Conservation (phyloP, 2,797 vertebrate species). For the Fringilla coelebs region DNA sequence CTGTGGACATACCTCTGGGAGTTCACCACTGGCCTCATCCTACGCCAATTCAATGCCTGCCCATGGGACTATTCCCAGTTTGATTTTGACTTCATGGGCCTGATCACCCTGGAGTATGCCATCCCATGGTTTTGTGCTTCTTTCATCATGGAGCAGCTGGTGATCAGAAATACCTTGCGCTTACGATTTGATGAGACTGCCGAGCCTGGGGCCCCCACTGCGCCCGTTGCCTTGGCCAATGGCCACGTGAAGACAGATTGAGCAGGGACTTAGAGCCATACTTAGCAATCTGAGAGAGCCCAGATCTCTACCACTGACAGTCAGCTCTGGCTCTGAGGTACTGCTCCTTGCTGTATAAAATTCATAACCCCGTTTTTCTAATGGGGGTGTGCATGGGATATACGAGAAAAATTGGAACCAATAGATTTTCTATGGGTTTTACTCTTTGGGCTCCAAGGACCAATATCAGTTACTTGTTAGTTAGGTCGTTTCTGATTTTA, state of each 20-base stretch:
- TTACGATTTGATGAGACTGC: slow-evolving; percentile 87
- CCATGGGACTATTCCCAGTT: slow-evolving; percentile 98
- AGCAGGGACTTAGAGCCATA: slow-evolving; percentile 25
- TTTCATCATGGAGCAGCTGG: slow-evolving; percentile 91
- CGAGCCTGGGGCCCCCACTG: slow-evolving; percentile 73
- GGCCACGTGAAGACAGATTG: slow-evolving; percentile 87
- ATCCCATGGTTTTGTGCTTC: slow-evolving; percentile 97
- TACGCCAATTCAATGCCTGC: slow-evolving; percentile 94
- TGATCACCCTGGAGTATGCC: slow-evolving; percentile 97
- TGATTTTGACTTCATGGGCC: slow-evolving; percentile 97
- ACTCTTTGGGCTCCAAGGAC: slow-evolving; percentile 60
- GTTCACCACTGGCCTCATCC: slow-evolving; percentile 92
- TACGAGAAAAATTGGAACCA: slow-evolving; percentile 60
- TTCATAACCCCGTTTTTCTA: slow-evolving; percentile 60
- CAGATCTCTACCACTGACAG: background rate
- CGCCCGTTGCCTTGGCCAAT: slow-evolving; percentile 75
- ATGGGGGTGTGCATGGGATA: slow-evolving; percentile 65
- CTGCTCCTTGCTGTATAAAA: slow-evolving; percentile 63
- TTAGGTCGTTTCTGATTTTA: slow-evolving; percentile 66
- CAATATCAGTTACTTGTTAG: slow-evolving; percentile 64
- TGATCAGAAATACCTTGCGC: slow-evolving; percentile 93
- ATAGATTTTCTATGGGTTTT: slow-evolving; percentile 71
- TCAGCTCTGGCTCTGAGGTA: slow-evolving; percentile 49
- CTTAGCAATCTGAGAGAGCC: slow-evolving; percentile 32
- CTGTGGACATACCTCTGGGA: slow-evolving; percentile 98